phyloP scores from a whole-genome alignment of 2,888 invertebrate species.

The Ypsolopha scabrella region DNA sequence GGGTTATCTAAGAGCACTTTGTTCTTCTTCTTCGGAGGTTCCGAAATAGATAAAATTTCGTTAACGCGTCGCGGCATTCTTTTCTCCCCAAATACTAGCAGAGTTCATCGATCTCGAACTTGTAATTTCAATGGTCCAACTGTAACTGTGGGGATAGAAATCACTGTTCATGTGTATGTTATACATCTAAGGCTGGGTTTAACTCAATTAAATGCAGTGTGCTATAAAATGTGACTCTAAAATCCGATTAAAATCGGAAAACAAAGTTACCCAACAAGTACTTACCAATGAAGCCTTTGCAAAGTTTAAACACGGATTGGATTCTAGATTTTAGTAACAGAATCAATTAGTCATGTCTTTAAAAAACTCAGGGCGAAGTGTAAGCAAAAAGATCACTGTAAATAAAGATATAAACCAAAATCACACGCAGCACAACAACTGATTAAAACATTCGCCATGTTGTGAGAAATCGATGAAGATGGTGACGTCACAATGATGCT shows the following conservation, averaged over 20 bases:
- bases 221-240: slow-evolving; percentile 29
- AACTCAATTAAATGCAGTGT: slow-evolving; percentile 36
- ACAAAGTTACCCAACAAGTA: slow-evolving; percentile 18
- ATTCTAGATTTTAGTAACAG: not conserved
- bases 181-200: slow-evolving; percentile 5
- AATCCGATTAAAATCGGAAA: slow-evolving; percentile 28
- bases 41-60: slow-evolving; percentile 32
- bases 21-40: slow-evolving; percentile 47
- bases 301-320: not conserved
- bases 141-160: no score
- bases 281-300: slow-evolving; percentile 17
- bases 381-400: slow-evolving; percentile 12
- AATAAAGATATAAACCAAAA: slow-evolving; percentile 16
- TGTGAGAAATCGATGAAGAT: slow-evolving; percentile 32
- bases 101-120: not conserved
- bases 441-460: slow-evolving; percentile 55
- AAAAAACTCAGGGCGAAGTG: not conserved
- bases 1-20: slow-evolving; percentile 29
- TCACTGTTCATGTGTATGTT: no score
- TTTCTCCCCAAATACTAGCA: not conserved
- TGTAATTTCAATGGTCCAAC: no score
- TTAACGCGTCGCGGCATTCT: slow-evolving; percentile 21
- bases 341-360: not conserved
- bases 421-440: slow-evolving; percentile 30
- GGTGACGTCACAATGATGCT: slow-evolving; percentile 17